Conservation (phyloP, 2,113 vertebrate species). For the Gopherus flavomarginatus region DNA sequence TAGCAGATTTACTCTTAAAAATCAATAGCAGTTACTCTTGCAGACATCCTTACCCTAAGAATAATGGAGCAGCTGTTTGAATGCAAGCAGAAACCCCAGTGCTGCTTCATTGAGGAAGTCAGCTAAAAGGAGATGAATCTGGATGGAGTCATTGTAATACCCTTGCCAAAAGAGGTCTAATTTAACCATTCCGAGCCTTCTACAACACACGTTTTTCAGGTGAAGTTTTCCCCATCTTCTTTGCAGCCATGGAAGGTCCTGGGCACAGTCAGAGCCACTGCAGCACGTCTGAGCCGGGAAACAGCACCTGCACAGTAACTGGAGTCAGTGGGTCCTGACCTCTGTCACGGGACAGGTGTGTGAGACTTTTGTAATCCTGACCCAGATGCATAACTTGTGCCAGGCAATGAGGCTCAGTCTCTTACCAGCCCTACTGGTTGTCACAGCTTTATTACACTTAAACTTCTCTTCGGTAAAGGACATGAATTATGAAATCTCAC, state of each 20-base stretch:
- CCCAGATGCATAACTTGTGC: background rate
- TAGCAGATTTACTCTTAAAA: conserved; percentile 14
- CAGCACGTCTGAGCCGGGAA: background rate
- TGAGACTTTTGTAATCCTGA: background rate
- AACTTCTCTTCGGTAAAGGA: background rate
- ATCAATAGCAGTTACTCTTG: background rate
- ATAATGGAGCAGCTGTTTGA: background rate
- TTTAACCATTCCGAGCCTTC: background rate
- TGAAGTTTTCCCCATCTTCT: background rate
- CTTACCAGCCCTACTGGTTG: background rate
- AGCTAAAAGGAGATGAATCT: background rate
- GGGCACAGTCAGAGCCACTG: background rate
- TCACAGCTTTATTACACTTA: background rate
- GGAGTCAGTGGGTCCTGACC: background rate
- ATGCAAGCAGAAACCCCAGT: background rate
- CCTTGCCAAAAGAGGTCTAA: background rate
- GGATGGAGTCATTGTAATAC: background rate
- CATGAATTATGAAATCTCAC: background rate
- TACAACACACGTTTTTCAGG: background rate
- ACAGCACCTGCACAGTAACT: background rate
- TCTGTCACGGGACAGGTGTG: background rate
- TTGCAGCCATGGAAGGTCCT: background rate
- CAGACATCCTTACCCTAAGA: background rate
- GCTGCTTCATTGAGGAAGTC: background rate
- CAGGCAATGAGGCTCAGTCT: background rate